Evolutionary conservation across 2,113 vertebrate genomes (phyloP), one percentile per base, ranked within the genome.

Genomic region (Cavia porcellus): DNA sequence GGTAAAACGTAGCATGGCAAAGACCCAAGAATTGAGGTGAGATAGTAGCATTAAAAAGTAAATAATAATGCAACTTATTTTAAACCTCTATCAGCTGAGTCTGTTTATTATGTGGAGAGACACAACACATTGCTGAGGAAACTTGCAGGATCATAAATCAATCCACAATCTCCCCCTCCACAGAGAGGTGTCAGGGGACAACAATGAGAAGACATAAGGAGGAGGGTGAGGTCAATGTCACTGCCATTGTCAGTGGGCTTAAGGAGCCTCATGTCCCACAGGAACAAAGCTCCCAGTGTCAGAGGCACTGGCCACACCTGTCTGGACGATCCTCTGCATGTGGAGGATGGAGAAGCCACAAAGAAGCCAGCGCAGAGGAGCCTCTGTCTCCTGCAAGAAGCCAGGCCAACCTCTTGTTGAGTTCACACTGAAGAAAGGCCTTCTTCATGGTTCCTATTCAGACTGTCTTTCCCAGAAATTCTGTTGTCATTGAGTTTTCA

Each of bases 241-340:
- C 98, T 97, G 98, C 97, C 97, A 96, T 94, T 88, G 96, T 94
- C 83, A 55, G 85, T 66, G 5, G 83, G 97, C 97, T 97, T 95
- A 57, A 96, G 94, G 75, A 57, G 86, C 35, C 50, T 61, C 59
- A 68, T 88, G 66, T 15, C 70, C 86, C 66, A 64, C 83, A 83
- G 90, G 93, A 90, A 97, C 96, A 98, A 97, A 98, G 96, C 97
- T 93, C 86, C 93, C 98, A 97, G 98, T 96, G 95, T 98, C 97
- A 98, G 87, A 82, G 94, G 86, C 47, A 82, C 70, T 28, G 72
- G 89, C 89, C 85, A 90, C 98, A 98, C 96, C 98, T 98, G 97
- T 52, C 86, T 97, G 15, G 72, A 90, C 57, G 82, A 88, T 86
- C 85, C 62, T 82, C 50, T 52, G 68, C 17, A 38, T 7, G 88